These are phyloP conservation scores for Aptenodytes patagonicus DNA, from an alignment of 2,113 vertebrate genomes.

Conservation along the genomic window DNA sequence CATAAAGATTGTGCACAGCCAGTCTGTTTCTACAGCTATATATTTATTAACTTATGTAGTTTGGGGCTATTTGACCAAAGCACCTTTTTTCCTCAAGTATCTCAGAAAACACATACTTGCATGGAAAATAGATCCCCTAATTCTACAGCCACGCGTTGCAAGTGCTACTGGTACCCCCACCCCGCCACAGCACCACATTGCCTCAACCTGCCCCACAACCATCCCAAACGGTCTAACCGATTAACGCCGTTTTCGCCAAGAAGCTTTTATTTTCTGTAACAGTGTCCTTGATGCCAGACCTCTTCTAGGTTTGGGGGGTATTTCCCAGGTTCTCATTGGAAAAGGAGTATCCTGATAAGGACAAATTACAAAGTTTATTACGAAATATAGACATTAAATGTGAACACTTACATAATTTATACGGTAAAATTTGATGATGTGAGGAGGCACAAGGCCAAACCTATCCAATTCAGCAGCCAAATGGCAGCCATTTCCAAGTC, in stretches of 20 bases:
- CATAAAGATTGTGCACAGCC: not conserved
- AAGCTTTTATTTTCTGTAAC: not conserved
- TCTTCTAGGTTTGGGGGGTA: not conserved
- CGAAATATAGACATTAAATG: not conserved
- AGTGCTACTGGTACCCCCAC: too few relatives aligned
- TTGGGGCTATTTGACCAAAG: not conserved
- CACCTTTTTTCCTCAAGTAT: not conserved
- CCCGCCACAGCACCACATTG: too few relatives aligned
- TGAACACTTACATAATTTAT: not conserved
- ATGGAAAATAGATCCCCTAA: not conserved
- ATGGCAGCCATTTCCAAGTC: not conserved
- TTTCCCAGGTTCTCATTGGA: not conserved
- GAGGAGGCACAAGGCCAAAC: not conserved
- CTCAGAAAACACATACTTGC: not conserved
- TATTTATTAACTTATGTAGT: accelerated
- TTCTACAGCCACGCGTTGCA: accelerated
- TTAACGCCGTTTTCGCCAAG: not conserved
- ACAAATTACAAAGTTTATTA: not conserved
- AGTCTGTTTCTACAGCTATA: not conserved
- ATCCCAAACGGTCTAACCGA: accelerated
- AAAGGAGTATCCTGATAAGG: not conserved
- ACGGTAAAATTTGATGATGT: not conserved
- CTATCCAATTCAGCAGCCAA: not conserved
- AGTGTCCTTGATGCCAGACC: not conserved
- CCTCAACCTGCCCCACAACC: not conserved